A percentile compares a stretch with the other conserved stretches of the same genome.
phyloP scores from a whole-genome alignment of 2,888 invertebrate species.

The Rosalia funebris region DNA sequence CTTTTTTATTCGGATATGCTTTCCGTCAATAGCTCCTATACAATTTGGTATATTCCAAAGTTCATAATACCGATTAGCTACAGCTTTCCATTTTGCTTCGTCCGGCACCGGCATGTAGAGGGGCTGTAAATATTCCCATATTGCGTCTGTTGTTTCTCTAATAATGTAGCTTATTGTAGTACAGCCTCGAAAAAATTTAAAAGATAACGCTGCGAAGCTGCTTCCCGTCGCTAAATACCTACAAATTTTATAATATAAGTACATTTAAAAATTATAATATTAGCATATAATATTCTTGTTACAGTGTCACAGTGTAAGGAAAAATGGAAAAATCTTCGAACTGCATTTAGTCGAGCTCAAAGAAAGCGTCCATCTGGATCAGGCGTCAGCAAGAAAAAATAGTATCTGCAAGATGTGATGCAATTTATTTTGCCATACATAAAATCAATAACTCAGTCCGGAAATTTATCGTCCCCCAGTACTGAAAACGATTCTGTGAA shows the following conservation, averaged over 20 bases:
- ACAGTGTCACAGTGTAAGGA: background rate
- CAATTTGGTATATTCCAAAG: background rate
- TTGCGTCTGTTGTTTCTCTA: no score
- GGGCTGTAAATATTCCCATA: no score
- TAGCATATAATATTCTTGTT: no score
- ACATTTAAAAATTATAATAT: no score
- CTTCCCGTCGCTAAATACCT: no score
- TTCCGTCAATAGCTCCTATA: background rate
- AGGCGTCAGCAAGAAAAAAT: slow-evolving; percentile 25
- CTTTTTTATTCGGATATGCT: background rate
- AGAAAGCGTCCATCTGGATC: slow-evolving; percentile 20
- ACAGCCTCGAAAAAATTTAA: no score
- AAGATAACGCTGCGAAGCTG: no score
- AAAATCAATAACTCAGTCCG: slow-evolving; percentile 10
- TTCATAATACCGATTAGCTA: background rate
- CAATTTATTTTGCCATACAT: slow-evolving; percentile 30
- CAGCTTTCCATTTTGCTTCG: background rate
- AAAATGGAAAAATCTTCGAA: slow-evolving; percentile 12
- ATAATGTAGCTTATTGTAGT: no score
- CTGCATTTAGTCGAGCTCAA: slow-evolving; percentile 25
- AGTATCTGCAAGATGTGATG: slow-evolving; percentile 27
- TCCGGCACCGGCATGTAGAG: no score
- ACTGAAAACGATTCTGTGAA: no score
- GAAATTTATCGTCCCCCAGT: no score
- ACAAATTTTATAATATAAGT: no score